Conservation (phyloP, 2,888 invertebrate species). For the Megalurothrips usitatus region DNA sequence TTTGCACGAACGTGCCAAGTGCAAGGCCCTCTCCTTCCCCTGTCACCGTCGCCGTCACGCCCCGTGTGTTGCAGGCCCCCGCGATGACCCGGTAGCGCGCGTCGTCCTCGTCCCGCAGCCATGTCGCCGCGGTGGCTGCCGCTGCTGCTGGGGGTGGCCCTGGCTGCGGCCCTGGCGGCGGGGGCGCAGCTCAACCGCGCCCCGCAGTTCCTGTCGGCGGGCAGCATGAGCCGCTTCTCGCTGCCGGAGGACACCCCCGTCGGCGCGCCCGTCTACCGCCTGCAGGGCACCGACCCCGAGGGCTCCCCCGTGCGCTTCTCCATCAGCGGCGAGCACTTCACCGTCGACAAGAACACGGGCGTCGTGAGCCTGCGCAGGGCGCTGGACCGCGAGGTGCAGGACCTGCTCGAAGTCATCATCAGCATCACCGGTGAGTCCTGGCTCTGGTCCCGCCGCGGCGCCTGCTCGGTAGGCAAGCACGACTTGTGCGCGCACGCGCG, state of each 20-base stretch:
- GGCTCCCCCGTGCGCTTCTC: conserved; percentile 68
- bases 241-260: conserved; percentile 68
- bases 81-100: neutral
- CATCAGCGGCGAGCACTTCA: conserved; percentile 75
- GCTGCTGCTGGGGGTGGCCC: neutral
- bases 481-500: too few species aligned
- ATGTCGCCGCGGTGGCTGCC: conserved; percentile 12
- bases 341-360: conserved; percentile 70
- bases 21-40: neutral
- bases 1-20: neutral
- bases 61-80: too few species aligned
- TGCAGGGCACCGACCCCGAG: conserved; percentile 72
- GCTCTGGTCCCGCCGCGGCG: neutral
- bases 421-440: conserved; percentile 64
- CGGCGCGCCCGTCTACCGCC: conserved; percentile 70
- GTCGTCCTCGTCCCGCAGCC: conserved; percentile 27
- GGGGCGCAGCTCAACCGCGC: conserved; percentile 55
- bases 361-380: conserved; percentile 66
- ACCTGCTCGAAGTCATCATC: conserved; percentile 70
- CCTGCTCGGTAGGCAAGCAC: too few species aligned
- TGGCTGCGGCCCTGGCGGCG: conserved; percentile 9
- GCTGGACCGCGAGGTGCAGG: conserved; percentile 66
- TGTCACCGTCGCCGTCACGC: neutral
- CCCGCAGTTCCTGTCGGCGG: conserved; percentile 70
- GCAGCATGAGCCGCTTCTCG: conserved; percentile 72